Evolutionary conservation across 2,888 invertebrate genomes (phyloP), one percentile per base, ranked within the genome.

Genomic region (Cantharis lateralis): DNA sequence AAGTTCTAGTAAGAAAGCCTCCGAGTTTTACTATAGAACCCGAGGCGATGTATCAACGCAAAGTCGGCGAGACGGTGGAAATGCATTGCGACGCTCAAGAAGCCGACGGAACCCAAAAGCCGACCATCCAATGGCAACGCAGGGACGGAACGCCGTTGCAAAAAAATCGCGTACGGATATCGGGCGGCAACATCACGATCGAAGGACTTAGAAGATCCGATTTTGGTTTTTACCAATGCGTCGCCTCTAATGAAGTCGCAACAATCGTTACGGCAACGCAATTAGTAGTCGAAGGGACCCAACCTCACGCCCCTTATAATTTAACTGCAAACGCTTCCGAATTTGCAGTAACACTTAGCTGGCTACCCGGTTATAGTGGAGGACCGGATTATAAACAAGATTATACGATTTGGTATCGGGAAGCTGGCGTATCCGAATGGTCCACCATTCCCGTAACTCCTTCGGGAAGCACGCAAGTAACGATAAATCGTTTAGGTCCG

Each of bases 251-350:
- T 88, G 97, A 97, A 90, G 97, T 98, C 83, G 97, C 98, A 66
- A 97, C 96, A n/a, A 94, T 98, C 87, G 95, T 97, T 75, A 94
- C 96, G 16, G 93, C 95, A 82, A 96, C 96, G 70, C 96, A 96
- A 87, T 90, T 97, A 78, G 95, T 96, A 82, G 95, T 97, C 82
- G 96, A 96, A 89, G 97, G 97, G 24, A 98, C 98, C 15, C 97
- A 98, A 85, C 98, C 98, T 15, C 98, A 98, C 89, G 98, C 98
- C 64, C 98, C 98, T 0, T 96, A 96, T 91, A 98, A 98, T 89
- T 93, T 98, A 78, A 95, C 96, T 24, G 97, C 96, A 62, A 93
- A 94, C 68, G 95, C 97, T 64, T 95, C 95, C 0, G 95, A 96
- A 89, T 97, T 97, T 88, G 93, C 96, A 79, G 97, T 98, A 78